These are phyloP conservation scores for Tricholauxania praeusta DNA, from an alignment of 2,888 invertebrate genomes.

Conservation along the genomic window DNA sequence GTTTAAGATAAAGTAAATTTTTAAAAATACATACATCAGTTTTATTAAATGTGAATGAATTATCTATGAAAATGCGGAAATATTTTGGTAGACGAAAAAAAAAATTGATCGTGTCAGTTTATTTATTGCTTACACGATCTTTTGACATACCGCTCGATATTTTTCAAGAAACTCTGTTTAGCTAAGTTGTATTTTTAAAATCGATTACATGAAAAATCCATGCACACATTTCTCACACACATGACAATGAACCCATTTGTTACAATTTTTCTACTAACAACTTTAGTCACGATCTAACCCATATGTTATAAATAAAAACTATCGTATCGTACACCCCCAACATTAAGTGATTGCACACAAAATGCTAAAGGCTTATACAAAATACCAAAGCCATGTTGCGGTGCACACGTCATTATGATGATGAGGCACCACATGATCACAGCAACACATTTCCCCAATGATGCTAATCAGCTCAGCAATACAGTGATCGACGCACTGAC, in stretches of 20 bases:
- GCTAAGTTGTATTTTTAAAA: too few species aligned
- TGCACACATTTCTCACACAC: too few species aligned
- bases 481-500: background rate
- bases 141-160: too few species aligned
- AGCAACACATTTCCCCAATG: background rate
- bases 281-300: conserved; percentile 16
- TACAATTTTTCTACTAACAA: background rate
- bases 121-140: too few species aligned
- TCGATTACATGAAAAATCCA: too few species aligned
- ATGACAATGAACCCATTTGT: background rate
- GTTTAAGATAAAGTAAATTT: too few species aligned
- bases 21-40: too few species aligned
- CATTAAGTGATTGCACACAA: conserved; percentile 8
- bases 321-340: background rate
- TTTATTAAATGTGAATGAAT: too few species aligned
- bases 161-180: too few species aligned
- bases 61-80: too few species aligned
- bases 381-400: background rate
- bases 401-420: background rate
- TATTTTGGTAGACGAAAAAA: too few species aligned
- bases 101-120: too few species aligned
- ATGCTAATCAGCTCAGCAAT: background rate
- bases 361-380: background rate
- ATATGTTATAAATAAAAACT: conserved; percentile 17
- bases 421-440: conserved; percentile 20